A percentile compares a stretch with the other conserved stretches of the same genome.
Evolutionary conservation across 2,113 vertebrate genomes (phyloP).

Genomic region (Callopanchax toddi): DNA sequence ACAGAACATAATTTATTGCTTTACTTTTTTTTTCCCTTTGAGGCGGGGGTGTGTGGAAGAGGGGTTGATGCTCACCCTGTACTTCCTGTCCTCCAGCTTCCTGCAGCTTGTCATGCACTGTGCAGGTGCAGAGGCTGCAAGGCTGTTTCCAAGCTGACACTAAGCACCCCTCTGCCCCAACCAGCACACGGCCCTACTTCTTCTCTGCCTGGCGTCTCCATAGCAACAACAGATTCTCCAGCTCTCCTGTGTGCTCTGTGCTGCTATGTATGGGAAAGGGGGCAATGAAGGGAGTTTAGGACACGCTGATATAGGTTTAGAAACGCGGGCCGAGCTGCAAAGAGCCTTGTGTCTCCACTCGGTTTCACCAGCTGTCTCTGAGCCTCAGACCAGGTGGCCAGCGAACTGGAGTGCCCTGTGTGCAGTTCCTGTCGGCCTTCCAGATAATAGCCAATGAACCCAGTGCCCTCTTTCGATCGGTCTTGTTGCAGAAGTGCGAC

Average conservation of each 20-base stretch:
- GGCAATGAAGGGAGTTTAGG: conserved; percentile 2
- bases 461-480: conserved; percentile 74
- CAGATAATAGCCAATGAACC: conserved; percentile 84
- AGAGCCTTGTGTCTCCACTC: conserved; percentile 62
- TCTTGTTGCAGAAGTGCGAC: conserved; percentile 33
- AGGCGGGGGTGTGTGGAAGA: not conserved
- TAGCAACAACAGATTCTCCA: conserved; percentile 76
- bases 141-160: conserved; percentile 74
- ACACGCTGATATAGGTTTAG: conserved; percentile 56
- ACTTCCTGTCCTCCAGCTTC: conserved; percentile 77
- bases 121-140: conserved; percentile 78
- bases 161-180: conserved; percentile 60
- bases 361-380: conserved; percentile 82
- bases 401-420: conserved; percentile 80
- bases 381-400: conserved; percentile 81
- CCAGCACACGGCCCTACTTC: conserved; percentile 72
- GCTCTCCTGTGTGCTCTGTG: conserved; percentile 51
- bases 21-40: conserved; percentile 11
- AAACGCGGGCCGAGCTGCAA: conserved; percentile 41
- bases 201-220: conserved; percentile 76
- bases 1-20: conserved; percentile 44
- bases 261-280: conserved; percentile 56
- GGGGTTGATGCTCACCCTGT: conserved; percentile 52
- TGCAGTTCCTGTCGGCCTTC: conserved; percentile 81
- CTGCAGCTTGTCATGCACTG: conserved; percentile 72